Conservation (phyloP, 2,113 vertebrate genomes). For the Pomatostomus ruficeps region DNA sequence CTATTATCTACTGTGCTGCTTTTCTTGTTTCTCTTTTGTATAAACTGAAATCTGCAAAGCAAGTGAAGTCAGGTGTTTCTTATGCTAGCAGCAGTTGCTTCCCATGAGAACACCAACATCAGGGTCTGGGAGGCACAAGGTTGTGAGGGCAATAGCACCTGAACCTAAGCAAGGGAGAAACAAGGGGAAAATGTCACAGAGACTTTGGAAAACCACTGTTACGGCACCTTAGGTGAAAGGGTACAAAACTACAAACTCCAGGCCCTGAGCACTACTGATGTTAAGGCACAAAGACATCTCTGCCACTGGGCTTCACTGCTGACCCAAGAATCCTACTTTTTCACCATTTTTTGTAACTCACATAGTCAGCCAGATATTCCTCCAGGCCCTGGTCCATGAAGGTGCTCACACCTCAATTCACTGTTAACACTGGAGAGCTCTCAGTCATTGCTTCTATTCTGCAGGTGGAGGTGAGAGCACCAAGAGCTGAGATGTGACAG, state of each 20-base stretch:
- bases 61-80: neutral
- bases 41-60: neutral
- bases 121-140: neutral
- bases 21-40: neutral
- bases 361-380: neutral
- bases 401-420: neutral
- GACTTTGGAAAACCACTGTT: neutral
- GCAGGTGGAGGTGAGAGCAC: neutral
- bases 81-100: accelerated
- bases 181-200: neutral
- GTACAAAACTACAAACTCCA: neutral
- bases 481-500: neutral
- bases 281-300: neutral
- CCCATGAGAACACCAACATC: neutral
- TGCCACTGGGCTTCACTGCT: neutral
- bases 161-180: neutral
- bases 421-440: neutral
- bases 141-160: neutral
- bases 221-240: neutral
- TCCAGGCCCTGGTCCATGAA: neutral
- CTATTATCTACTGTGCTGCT: neutral
- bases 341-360: neutral
- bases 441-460: neutral
- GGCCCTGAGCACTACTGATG: neutral
- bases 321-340: neutral